Evolutionary conservation across 2,888 invertebrate species (phyloP), one percentile per base, ranked within the genome.

Genomic region (Erebia epiphron): DNA sequence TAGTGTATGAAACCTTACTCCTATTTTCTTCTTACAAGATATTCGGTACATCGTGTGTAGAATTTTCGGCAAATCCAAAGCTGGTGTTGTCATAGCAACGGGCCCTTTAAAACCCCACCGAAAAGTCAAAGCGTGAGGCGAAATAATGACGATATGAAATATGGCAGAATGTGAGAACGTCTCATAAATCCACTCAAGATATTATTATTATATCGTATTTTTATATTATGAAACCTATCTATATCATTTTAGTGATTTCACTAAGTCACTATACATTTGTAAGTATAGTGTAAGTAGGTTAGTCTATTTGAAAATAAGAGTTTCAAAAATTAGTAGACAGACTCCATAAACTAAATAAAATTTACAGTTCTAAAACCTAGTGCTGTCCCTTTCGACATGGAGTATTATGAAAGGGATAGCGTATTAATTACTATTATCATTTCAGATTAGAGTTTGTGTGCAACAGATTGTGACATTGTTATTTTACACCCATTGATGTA

Each of bases 111-210:
- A 82, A 80, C 84, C 84, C 87, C 82, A 80, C 78, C 74, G 73
- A 73, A 73, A 76, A 82, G 82, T 86, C 87, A 86, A 83, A 83
- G 85, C 83, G 82, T 71, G 84, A 85, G 83, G 79, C 82, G 81
- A 87, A 88, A 89, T 91, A 92, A 91, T 90, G 90, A 90, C 84
- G 82, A 79, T 79, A 82, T 81, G 85, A 89, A 87, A 89, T 86
- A 88, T 85, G 84, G 82, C 83, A 82, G 83, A 73, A 75, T 75
- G 75, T 72, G 74, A 70, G 73, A 76, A 71, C 69, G 65, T 70
- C 73, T 72, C 71, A 72, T 74, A 74, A 76, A 75, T 70, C 67
- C 66, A 66, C 65, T 64, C 41, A 50, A 41, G n/a, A 58, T 57
- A 62, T 49, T 54, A 66, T 21, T 57, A 62, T 49, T 54, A 66